Conservation (phyloP, 2,797 vertebrate species). For the Huso huso region DNA sequence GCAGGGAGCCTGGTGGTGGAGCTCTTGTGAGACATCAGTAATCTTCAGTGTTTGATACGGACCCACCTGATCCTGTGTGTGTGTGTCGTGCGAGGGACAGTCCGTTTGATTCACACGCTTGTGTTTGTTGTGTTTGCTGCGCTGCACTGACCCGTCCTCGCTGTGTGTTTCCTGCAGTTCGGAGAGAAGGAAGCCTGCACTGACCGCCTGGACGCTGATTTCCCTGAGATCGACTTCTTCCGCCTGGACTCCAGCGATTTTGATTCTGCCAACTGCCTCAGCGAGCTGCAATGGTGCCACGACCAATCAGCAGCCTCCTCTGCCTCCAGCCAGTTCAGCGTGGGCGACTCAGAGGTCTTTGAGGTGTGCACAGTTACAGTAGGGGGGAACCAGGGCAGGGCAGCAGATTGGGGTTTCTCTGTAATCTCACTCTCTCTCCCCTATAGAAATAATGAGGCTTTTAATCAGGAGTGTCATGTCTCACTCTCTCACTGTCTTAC, state of each 20-base stretch:
- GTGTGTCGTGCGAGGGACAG: too few relatives aligned
- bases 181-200: slow-evolving; percentile 78
- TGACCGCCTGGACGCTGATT: slow-evolving; percentile 86
- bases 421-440: too few relatives aligned
- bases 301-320: slow-evolving; percentile 75
- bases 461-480: neutral
- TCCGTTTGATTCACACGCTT: too few relatives aligned
- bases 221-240: slow-evolving; percentile 93
- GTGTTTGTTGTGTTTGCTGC: too few relatives aligned
- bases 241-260: slow-evolving; percentile 93
- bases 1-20: too few relatives aligned
- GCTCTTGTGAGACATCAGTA: too few relatives aligned
- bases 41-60: too few relatives aligned
- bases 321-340: slow-evolving; percentile 78
- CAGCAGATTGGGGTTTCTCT: too few relatives aligned
- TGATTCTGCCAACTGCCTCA: slow-evolving; percentile 85
- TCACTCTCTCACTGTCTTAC: slow-evolving; percentile 12
- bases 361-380: slow-evolving; percentile 61
- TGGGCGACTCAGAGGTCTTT: slow-evolving; percentile 77
- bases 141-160: too few relatives aligned
- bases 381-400: too few relatives aligned
- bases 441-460: too few relatives aligned
- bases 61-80: too few relatives aligned
- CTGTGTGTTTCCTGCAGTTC: slow-evolving; percentile 43
- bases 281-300: slow-evolving; percentile 85